Evolutionary conservation across 2,113 vertebrate genomes (phyloP), one percentile per base, ranked within the genome.

Genomic region (Anguilla rostrata): DNA sequence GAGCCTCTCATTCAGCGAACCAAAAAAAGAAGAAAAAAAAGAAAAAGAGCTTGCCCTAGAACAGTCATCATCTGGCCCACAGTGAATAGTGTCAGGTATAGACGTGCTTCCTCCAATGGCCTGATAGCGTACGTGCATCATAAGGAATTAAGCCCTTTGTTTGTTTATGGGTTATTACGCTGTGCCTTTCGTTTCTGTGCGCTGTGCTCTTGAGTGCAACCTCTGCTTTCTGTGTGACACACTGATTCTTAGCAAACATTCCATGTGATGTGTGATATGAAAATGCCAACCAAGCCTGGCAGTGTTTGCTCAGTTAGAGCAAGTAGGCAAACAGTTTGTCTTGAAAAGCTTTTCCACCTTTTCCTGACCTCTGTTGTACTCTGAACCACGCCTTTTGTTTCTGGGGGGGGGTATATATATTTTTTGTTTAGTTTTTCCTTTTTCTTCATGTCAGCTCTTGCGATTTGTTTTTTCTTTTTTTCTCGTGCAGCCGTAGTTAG

Each of bases 331-430:
- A 82, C 14, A 57, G n/a, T 14, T 57, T 20, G 34, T 57, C 29
- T 34, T 34, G 39, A 39, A 57, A 60, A 57, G 53, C n/a, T 80
- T 29, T 53, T 34, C 78, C 49, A 80, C 22, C 79, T 82, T 81
- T 41, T 29, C 34, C n/a, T 86, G 18, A 86, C 56, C 85, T 66
- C 39, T 86, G 78, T 39, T 22, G 18, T 66, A 34, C 49, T 60
- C 75, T 2, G 84, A 34, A 22, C 2, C 15, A 11, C 46, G 11
- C 43, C 22, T n/a, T 14, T 39, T 18, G 78, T 40, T 39, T 34
- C 39, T 80, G 16, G 78, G 26, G 78, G 26, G 12, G 34, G 12
- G 18, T 53, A 78, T 66, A 66, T 66, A 7, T 75, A 75, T 75
- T 75, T 75, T 75, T 34, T 75, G 26, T 29, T 75, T 75, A 14